Conservation (phyloP, 2,888 invertebrate genomes). For the Allygus modestus region DNA sequence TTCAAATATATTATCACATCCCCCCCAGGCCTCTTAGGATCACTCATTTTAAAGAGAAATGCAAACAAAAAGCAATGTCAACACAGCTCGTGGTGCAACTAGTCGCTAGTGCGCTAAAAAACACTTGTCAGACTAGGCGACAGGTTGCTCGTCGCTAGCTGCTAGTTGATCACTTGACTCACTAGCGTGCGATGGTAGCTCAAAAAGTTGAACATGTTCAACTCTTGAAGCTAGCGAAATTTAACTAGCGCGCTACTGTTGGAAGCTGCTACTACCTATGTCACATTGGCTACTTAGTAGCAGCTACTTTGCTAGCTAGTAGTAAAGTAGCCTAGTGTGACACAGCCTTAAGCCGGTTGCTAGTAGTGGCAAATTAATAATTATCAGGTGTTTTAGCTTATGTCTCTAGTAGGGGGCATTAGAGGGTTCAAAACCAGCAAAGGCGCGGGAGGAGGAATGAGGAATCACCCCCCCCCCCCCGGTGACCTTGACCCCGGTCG, state of each 20-base stretch:
- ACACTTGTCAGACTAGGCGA: conserved; percentile 58
- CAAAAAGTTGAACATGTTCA: conserved; percentile 53
- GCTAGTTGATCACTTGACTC: conserved; percentile 61
- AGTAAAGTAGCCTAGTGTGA: conserved; percentile 61
- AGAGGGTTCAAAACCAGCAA: no score
- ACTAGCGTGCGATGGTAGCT: conserved; percentile 46
- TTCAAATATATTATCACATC: conserved; percentile 49
- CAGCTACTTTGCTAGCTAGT: conserved; percentile 59
- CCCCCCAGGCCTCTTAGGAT: conserved; percentile 20
- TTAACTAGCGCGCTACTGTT: conserved; percentile 49
- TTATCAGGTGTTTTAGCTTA: no score
- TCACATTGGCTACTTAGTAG: conserved; percentile 56
- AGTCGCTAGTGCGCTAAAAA: conserved; percentile 57
- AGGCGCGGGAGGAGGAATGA: no score
- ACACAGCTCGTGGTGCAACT: conserved; percentile 52
- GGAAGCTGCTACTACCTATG: conserved; percentile 39
- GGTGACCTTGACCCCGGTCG: no score
- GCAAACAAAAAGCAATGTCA: background rate
- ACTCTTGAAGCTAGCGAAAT: conserved; percentile 25
- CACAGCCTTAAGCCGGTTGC: no score
- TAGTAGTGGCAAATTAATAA: no score
- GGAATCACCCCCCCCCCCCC: no score
- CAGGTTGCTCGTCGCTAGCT: conserved; percentile 56
- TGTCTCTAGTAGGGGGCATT: no score
- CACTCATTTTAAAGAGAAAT: conserved; percentile 45